Conservation (phyloP, 2,888 invertebrate genomes). For the Branchipolynoe longqiensis region DNA sequence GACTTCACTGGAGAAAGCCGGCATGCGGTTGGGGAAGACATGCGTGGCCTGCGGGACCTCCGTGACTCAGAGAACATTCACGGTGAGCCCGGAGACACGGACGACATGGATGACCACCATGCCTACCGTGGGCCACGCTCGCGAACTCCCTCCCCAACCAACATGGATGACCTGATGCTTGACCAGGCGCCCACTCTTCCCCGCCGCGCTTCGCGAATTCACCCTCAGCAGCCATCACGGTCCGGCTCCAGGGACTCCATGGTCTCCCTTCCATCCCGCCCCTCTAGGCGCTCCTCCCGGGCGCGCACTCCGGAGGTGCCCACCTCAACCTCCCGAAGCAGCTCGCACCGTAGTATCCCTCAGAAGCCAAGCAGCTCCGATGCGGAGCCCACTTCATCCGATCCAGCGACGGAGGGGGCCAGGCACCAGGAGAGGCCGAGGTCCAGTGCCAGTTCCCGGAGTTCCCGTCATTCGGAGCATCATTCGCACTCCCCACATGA, state of each 20-base stretch:
- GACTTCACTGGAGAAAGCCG: constrained; percentile 64
- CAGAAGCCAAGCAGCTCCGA: background rate
- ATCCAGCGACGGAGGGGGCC: background rate
- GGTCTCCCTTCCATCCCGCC: constrained; percentile 5
- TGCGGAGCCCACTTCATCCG: constrained; percentile 14
- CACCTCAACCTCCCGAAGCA: constrained; percentile 2
- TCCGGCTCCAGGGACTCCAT: constrained; percentile 18
- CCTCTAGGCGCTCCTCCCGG: constrained; percentile 31
- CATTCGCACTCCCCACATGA: constrained; percentile 3
- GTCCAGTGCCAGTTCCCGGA: constrained; percentile 2
- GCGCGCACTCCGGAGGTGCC: constrained; percentile 8
- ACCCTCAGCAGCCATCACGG: background rate
- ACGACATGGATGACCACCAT: constrained; percentile 26
- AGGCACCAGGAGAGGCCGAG: background rate
- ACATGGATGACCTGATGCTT: constrained; percentile 57
- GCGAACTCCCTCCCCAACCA: constrained; percentile 52
- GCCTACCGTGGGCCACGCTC: constrained; percentile 17
- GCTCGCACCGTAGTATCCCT: constrained; percentile 20
- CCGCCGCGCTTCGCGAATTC: constrained; percentile 52
- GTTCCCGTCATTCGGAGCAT: constrained; percentile 9
- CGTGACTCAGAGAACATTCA: constrained; percentile 35
- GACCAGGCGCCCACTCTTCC: constrained; percentile 49
- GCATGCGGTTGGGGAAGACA: background rate
- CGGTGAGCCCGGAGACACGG: constrained; percentile 18
- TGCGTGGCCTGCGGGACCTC: constrained; percentile 7